These are phyloP conservation scores for Tricholauxania praeusta DNA, from an alignment of 2,888 invertebrate genomes.

Conservation along the genomic window DNA sequence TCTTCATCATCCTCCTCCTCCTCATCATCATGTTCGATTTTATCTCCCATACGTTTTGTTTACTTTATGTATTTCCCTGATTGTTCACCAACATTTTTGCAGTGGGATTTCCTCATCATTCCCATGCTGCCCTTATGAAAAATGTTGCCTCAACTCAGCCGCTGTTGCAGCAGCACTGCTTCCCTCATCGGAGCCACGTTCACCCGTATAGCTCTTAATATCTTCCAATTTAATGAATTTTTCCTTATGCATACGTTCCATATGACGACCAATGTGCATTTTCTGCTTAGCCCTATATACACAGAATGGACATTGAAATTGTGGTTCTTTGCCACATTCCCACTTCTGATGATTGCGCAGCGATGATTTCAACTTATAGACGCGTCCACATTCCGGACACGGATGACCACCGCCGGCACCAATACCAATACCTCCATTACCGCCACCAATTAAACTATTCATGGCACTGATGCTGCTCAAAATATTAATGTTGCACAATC, in stretches of 20 bases:
- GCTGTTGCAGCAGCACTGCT: slow-evolving; percentile 44
- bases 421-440: slow-evolving; percentile 48
- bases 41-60: neutral
- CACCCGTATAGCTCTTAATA: slow-evolving; percentile 61
- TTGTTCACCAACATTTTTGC: neutral
- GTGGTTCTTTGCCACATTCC: slow-evolving; percentile 88
- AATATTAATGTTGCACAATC: slow-evolving; percentile 63
- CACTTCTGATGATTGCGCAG: slow-evolving; percentile 86
- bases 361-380: slow-evolving; percentile 89
- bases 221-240: slow-evolving; percentile 69
- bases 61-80: slow-evolving; percentile 12
- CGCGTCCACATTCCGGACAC: slow-evolving; percentile 85
- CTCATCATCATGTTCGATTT: neutral
- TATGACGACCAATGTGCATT: slow-evolving; percentile 86
- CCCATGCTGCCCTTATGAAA: slow-evolving; percentile 55
- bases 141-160: slow-evolving; percentile 63
- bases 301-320: slow-evolving; percentile 85
- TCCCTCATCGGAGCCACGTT: slow-evolving; percentile 44
- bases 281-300: slow-evolving; percentile 87
- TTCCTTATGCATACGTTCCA: slow-evolving; percentile 85
- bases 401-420: slow-evolving; percentile 73
- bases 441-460: slow-evolving; percentile 63
- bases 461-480: slow-evolving; percentile 65
- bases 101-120: too few species aligned
- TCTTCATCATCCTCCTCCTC: slow-evolving; percentile 31